phyloP scores from a whole-genome alignment of 2,888 invertebrate genomes.

The Hirtodrosophila cameraria region DNA sequence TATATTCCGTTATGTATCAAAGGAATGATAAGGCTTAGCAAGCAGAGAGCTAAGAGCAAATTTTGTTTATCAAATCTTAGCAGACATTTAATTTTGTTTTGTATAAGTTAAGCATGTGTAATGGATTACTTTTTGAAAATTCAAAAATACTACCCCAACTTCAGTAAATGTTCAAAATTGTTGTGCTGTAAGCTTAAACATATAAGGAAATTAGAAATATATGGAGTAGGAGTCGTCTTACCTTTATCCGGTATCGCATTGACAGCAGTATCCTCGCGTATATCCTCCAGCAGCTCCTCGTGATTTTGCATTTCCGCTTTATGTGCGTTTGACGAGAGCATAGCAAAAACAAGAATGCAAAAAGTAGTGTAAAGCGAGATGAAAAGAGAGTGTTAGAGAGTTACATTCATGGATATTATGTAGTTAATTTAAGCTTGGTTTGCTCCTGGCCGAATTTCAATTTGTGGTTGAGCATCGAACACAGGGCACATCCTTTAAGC shows the following conservation, averaged over 20 bases:
- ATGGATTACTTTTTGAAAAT: too few species aligned
- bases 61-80: too few species aligned
- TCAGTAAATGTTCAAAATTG: too few species aligned
- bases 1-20: too few species aligned
- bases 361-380: neutral
- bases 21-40: too few species aligned
- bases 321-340: conserved; percentile 2
- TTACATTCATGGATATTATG: conserved; percentile 40
- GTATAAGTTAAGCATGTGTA: too few species aligned
- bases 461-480: conserved; percentile 52
- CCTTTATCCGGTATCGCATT: conserved; percentile 84
- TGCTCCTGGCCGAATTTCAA: conserved; percentile 61
- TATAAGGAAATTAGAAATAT: too few species aligned
- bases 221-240: conserved; percentile 58
- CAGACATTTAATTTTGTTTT: too few species aligned
- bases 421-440: conserved; percentile 61
- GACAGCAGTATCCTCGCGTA: conserved; percentile 83
- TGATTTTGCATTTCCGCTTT: conserved; percentile 83
- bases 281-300: conserved; percentile 83
- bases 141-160: too few species aligned
- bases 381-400: conserved; percentile 28
- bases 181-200: too few species aligned
- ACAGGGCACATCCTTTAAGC: conserved; percentile 29
- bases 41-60: too few species aligned
- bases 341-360: too few species aligned